A percentile compares a stretch with the other conserved stretches of the same genome.
These are phyloP conservation scores for Agriopis marginaria DNA, from an alignment of 2,888 invertebrate genomes.

Conservation along the genomic window DNA sequence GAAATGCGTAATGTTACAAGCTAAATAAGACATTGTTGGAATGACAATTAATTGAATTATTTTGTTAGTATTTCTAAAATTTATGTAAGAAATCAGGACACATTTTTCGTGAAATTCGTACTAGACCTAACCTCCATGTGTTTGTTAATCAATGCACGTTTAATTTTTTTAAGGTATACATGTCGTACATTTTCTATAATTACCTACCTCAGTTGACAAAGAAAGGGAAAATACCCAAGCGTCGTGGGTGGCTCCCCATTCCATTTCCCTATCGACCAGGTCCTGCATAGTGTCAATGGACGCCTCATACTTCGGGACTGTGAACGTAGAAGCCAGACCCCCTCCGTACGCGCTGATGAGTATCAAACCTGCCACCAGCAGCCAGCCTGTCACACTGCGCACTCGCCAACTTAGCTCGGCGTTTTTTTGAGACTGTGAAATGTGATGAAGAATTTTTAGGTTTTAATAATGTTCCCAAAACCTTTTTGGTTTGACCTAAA, in stretches of 20 bases:
- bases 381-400: constrained; percentile 77
- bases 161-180: too few species aligned
- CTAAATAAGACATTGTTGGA: too few species aligned
- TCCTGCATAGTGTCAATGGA: constrained; percentile 88
- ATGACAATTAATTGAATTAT: too few species aligned
- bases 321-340: constrained; percentile 89
- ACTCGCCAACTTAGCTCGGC: constrained; percentile 63
- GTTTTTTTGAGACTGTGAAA: constrained; percentile 60
- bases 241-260: constrained; percentile 89
- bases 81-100: too few species aligned
- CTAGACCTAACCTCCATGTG: too few species aligned
- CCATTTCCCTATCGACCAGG: constrained; percentile 83
- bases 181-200: too few species aligned
- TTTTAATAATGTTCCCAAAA: not conserved
- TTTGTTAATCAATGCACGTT: too few species aligned
- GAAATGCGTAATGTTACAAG: too few species aligned
- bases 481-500: not conserved
- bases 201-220: constrained; percentile 87
- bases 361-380: constrained; percentile 85
- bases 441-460: not conserved
- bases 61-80: too few species aligned
- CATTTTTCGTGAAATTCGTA: too few species aligned
- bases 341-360: constrained; percentile 88
- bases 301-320: constrained; percentile 88
- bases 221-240: constrained; percentile 89